Percentiles rank a stretch among this genome's conserved stretches.
These are phyloP conservation scores for Colinus virginianus DNA, from an alignment of 2,113 vertebrate genomes.

Conservation along the genomic window DNA sequence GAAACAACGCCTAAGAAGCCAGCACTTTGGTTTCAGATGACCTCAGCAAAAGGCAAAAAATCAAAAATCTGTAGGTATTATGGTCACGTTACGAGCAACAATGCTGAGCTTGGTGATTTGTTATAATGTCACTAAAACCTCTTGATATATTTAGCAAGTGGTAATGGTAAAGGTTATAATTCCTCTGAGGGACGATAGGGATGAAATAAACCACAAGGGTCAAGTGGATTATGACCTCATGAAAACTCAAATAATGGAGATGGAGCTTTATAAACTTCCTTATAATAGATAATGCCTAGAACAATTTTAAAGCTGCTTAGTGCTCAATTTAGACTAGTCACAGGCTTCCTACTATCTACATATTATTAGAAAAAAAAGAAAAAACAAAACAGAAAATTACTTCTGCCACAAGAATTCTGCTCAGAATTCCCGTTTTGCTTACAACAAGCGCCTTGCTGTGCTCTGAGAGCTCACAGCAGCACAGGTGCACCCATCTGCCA, in stretches of 20 bases:
- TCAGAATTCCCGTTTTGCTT: not conserved
- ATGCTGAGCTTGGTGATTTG: constrained; percentile 59
- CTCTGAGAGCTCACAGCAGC: not conserved
- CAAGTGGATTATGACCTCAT: constrained; percentile 69
- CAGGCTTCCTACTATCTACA: constrained; percentile 17
- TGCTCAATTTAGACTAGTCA: constrained; percentile 43
- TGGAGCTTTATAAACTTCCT: constrained; percentile 68
- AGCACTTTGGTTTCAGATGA: not conserved
- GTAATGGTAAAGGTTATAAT: constrained; percentile 69
- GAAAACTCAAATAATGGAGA: constrained; percentile 68
- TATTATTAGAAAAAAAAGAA: not conserved
- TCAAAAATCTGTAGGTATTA: not conserved
- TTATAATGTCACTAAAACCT: constrained; percentile 60
- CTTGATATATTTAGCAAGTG: constrained; percentile 60
- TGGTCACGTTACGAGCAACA: not conserved
- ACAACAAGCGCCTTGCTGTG: not conserved
- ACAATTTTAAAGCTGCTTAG: constrained; percentile 57
- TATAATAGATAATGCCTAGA: constrained; percentile 57
- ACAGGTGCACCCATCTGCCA: accelerated
- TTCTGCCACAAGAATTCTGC: not conserved
- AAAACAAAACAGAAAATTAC: not conserved
- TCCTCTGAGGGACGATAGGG: constrained; percentile 63
- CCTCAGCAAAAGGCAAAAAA: not conserved
- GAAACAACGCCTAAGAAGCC: not conserved
- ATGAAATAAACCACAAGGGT: constrained; percentile 68